Conservation (phyloP, 2,888 invertebrate genomes). For the Timema podura region DNA sequence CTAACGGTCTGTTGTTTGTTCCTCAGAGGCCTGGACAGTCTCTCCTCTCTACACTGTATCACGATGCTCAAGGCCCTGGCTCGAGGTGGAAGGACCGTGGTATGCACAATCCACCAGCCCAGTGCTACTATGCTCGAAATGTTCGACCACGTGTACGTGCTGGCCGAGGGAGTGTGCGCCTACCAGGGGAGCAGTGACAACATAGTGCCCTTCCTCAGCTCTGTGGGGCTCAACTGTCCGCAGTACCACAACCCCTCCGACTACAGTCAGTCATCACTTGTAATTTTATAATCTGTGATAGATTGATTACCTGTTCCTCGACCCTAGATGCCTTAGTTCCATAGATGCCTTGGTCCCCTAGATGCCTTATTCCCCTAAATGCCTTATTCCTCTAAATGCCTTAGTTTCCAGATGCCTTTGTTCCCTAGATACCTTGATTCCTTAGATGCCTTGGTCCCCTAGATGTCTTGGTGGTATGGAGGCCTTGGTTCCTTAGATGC, state of each 20-base stretch:
- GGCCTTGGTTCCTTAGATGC: too few species aligned
- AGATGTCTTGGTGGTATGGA: too few species aligned
- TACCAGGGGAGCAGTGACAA: slow-evolving; percentile 51
- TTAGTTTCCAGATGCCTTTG: too few species aligned
- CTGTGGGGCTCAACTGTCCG: slow-evolving; percentile 52
- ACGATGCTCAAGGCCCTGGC: slow-evolving; percentile 50
- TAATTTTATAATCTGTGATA: too few species aligned
- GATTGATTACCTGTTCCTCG: too few species aligned
- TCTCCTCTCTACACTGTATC: slow-evolving; percentile 52
- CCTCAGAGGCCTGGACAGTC: slow-evolving; percentile 57
- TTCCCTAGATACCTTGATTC: too few species aligned
- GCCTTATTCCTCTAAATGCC: too few species aligned
- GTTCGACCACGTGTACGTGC: slow-evolving; percentile 54
- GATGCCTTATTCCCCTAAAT: too few species aligned
- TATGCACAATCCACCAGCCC: slow-evolving; percentile 59
- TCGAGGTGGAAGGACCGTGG: slow-evolving; percentile 51
- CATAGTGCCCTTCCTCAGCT: slow-evolving; percentile 51
- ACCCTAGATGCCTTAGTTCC: too few species aligned
- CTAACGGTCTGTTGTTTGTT: neutral
- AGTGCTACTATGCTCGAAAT: slow-evolving; percentile 55
- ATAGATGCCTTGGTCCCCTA: too few species aligned
- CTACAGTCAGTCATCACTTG: slow-evolving; percentile 45
- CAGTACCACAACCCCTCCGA: slow-evolving; percentile 61
- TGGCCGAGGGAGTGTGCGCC: slow-evolving; percentile 54
- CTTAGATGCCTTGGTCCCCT: too few species aligned